A percentile compares a stretch with the other conserved stretches of the same genome.
phyloP scores from a whole-genome alignment of 2,797 vertebrate species.

The Enteromius anoplus region DNA sequence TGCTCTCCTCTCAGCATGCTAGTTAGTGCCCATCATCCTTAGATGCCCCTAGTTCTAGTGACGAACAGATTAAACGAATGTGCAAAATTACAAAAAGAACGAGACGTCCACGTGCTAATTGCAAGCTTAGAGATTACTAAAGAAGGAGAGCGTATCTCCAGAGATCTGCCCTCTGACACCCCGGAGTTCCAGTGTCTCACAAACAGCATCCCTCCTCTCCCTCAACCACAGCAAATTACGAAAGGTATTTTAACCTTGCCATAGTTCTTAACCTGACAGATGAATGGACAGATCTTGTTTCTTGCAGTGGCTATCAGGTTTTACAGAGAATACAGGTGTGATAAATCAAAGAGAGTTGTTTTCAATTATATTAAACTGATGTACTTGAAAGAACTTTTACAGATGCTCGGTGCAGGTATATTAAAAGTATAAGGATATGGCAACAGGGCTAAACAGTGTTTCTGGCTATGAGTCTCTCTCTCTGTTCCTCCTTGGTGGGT shows the following conservation, averaged over 20 bases:
- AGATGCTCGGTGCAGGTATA: constrained; percentile 1
- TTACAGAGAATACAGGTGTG: neutral
- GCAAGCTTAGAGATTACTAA: neutral
- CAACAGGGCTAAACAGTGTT: neutral
- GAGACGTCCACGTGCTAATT: constrained; percentile 5
- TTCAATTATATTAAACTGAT: neutral
- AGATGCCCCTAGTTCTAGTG: neutral
- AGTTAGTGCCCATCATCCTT: constrained; percentile 12
- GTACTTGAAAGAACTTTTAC: neutral
- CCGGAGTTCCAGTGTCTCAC: constrained; percentile 67
- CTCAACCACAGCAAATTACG: constrained; percentile 43
- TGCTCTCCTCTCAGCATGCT: neutral
- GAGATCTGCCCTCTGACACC: constrained; percentile 70
- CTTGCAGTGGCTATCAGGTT: neutral
- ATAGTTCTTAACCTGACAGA: constrained; percentile 20
- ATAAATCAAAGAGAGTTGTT: constrained; percentile 4
- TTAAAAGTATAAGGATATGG: neutral
- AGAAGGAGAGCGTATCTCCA: constrained; percentile 63
- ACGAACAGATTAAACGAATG: constrained; percentile 5
- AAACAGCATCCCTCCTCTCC: constrained; percentile 40
- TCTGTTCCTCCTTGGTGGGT: constrained; percentile 56
- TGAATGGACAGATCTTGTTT: constrained; percentile 8
- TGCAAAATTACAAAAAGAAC: neutral
- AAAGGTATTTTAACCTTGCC: constrained; percentile 57
- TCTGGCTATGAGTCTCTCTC: neutral